Conservation (phyloP, 2,797 vertebrate species). For the Pygocentrus nattereri region DNA sequence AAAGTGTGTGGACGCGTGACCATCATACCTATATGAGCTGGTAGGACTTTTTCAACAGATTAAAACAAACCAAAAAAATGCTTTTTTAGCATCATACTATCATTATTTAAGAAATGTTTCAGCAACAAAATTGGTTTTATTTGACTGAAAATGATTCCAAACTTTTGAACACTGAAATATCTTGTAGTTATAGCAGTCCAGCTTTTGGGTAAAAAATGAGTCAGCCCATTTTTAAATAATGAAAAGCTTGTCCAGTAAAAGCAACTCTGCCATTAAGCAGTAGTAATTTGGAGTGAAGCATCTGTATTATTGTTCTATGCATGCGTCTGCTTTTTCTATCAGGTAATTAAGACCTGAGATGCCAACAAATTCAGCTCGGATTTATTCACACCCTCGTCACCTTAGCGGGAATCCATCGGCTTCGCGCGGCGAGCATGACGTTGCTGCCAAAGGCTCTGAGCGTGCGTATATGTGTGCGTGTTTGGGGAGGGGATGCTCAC, state of each 20-base stretch:
- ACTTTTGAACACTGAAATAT: not conserved
- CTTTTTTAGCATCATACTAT: too few relatives aligned
- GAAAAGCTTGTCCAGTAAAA: not conserved
- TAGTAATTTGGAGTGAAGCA: conserved; percentile 15
- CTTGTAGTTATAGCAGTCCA: not conserved
- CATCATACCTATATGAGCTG: too few relatives aligned
- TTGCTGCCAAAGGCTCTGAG: conserved; percentile 25
- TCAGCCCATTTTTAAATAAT: not conserved
- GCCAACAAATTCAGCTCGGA: conserved; percentile 31
- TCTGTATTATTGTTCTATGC: conserved; percentile 27
- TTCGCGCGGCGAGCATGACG: conserved; percentile 16
- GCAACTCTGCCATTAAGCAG: conserved; percentile 10
- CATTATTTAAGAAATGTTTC: too few relatives aligned
- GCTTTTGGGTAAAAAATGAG: not conserved
- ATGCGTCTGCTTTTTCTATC: conserved; percentile 19
- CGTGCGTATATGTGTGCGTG: conserved; percentile 17
- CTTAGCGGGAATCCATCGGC: conserved; percentile 22
- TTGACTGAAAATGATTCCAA: not conserved
- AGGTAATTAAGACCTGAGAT: conserved; percentile 44
- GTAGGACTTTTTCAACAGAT: too few relatives aligned
- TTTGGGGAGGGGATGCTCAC: conserved; percentile 76
- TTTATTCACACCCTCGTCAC: conserved; percentile 31
- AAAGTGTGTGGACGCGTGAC: too few relatives aligned
- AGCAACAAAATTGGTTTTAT: not conserved
- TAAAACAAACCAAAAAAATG: too few relatives aligned